Conservation (phyloP, 2,113 vertebrate genomes). For the Lampris megalopsis region DNA sequence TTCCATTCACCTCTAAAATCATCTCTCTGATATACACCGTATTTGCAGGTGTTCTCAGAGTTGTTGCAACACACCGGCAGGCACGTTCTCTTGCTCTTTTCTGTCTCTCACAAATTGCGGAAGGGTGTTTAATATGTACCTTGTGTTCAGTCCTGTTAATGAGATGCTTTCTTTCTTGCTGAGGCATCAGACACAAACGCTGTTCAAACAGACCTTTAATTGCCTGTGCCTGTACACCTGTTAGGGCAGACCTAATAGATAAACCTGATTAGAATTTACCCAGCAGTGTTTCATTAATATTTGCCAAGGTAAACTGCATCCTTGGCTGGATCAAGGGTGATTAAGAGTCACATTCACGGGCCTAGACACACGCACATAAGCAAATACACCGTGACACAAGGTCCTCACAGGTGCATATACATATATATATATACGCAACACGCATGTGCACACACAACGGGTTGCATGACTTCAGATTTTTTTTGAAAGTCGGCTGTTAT, state of each 20-base stretch:
- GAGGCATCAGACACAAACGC: background rate
- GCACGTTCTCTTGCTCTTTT: background rate
- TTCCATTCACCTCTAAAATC: conserved; percentile 10
- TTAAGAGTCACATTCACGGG: background rate
- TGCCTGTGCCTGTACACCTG: background rate
- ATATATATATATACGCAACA: no score
- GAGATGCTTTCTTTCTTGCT: background rate
- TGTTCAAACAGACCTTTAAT: background rate
- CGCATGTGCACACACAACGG: no score
- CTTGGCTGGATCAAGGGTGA: background rate
- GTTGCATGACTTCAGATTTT: no score
- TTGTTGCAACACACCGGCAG: background rate
- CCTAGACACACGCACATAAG: background rate
- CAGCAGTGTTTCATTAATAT: conserved; percentile 1
- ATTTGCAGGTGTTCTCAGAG: background rate
- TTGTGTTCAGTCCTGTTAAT: background rate
- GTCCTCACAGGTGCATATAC: background rate
- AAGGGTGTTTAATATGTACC: background rate
- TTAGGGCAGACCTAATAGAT: background rate
- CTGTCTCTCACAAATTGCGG: background rate
- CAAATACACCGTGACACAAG: background rate
- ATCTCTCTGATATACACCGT: conserved; percentile 1
- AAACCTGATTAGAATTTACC: background rate
- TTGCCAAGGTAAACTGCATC: background rate
- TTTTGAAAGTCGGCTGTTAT: no score